Base-by-base conservation (phyloP, 2,113 vertebrate genomes). In the Micromys minutus region DNA sequence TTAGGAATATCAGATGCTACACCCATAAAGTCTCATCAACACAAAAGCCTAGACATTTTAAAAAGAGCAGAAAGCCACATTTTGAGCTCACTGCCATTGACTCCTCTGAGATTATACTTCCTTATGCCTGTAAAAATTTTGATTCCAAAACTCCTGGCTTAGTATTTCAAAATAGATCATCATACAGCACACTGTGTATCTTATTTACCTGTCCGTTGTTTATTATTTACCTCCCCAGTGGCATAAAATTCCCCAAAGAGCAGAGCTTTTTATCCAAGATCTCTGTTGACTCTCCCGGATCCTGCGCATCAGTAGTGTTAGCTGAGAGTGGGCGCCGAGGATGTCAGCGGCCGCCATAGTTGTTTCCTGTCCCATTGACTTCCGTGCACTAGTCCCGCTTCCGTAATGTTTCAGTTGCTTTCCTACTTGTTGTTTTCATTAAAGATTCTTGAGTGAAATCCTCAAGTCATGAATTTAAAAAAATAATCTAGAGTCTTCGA, bases 221-320 rank as follows among this genome's bases (percentile, higher is more conserved):
- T 84, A 75, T 86, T 87, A 8, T 69, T n/a, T 85, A 19, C 75
- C 84, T 86, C 84, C 39, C 9, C 36, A 52, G 2, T 45, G 79
- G 79, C 79, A 71, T 55, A 63, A 71, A 59, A 93, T 91, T 94
- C 77, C 45, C 24, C n/a, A 26, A 65, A 52, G 13, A 96, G 50
- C 12, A 95, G 17, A 95, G 34, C n/a, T 89, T 91, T 93, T 65
- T 65, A 42, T 69, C 45, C 47, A 31, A 47, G 24, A 29, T 87
- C 22, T 39, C 24, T 74, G 9, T 9, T 57, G 67, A 89, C 19
- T 89, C 50, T n/a, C 47, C 67, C 65, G 1, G 67, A 52, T 26
- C 85, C 0, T 21, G 34, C 50, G 6, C 81, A 8, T 39, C 55
- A 87, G 34, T n/a, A 75, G 87, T 55, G 22, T 72, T 87, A 80